These are phyloP conservation scores for Ophraella communa DNA, from an alignment of 2,888 invertebrate species.

Conservation along the genomic window DNA sequence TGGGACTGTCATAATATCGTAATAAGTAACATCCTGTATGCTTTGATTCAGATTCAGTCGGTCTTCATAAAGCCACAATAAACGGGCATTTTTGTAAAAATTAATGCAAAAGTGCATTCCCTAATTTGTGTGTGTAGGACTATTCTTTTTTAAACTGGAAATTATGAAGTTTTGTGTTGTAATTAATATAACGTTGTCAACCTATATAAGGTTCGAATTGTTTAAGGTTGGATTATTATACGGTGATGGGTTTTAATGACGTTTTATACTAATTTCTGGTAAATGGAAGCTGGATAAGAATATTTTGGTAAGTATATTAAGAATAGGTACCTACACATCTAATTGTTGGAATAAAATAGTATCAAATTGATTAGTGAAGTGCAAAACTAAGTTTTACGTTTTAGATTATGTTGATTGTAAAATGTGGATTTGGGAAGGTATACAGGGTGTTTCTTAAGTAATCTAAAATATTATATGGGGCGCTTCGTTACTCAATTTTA, in stretches of 20 bases:
- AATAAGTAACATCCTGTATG: constrained; percentile 19
- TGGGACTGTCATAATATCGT: constrained; percentile 18
- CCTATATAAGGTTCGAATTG: constrained; percentile 4
- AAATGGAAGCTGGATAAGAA: constrained; percentile 9
- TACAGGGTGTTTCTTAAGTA: too few species aligned
- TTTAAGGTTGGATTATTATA: constrained; percentile 9
- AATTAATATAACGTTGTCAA: constrained; percentile 1
- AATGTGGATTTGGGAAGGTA: too few species aligned
- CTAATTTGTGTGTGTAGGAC: background rate
- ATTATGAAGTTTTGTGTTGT: constrained; percentile 3
- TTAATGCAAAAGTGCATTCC: background rate
- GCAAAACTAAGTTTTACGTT: too few species aligned
- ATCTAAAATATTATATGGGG: too few species aligned
- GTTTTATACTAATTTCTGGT: background rate
- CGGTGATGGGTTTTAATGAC: background rate
- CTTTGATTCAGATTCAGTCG: constrained; percentile 19
- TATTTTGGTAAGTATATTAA: constrained; percentile 10
- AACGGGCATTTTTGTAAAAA: constrained; percentile 5
- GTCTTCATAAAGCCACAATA: constrained; percentile 5
- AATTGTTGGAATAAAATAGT: too few species aligned
- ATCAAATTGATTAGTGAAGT: too few species aligned
- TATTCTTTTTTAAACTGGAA: background rate
- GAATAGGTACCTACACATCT: too few species aligned
- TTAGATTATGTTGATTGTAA: too few species aligned
- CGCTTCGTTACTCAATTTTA: too few species aligned